These are phyloP conservation scores for Osmerus mordax DNA, from an alignment of 2,113 vertebrate genomes.

Conservation along the genomic window DNA sequence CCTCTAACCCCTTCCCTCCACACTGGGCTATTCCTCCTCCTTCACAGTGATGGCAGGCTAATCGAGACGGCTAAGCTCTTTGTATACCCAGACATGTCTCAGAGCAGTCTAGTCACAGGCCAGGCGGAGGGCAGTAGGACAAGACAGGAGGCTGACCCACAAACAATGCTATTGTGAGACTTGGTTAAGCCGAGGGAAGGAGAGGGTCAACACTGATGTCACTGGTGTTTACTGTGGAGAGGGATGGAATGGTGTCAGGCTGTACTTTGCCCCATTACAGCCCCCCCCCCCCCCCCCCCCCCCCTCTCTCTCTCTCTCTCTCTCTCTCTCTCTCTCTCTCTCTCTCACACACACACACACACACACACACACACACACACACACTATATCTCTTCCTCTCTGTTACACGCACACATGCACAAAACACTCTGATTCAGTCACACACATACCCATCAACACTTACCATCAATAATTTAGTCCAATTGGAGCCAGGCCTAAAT, in stretches of 20 bases:
- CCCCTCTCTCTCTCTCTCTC: background rate
- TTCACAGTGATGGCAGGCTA: background rate
- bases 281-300: background rate
- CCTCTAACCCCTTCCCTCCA: background rate
- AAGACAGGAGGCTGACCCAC: conserved; percentile 40
- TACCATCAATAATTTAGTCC: conserved; percentile 44
- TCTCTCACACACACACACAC: background rate
- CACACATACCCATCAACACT: conserved; percentile 9
- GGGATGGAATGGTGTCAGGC: conserved; percentile 40
- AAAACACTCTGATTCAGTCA: conserved; percentile 22
- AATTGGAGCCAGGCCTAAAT: conserved; percentile 27
- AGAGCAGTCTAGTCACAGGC: conserved; percentile 18
- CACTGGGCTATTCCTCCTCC: background rate
- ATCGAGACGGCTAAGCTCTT: conserved; percentile 6
- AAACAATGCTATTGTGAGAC: conserved; percentile 50
- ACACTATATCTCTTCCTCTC: background rate
- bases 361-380: background rate
- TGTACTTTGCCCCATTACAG: conserved; percentile 37
- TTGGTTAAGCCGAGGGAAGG: conserved; percentile 2
- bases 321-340: conserved; percentile 6
- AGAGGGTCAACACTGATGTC: conserved; percentile 58
- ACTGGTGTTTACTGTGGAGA: conserved; percentile 28
- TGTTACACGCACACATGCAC: conserved; percentile 12
- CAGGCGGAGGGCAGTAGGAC: conserved; percentile 49
- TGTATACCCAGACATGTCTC: conserved; percentile 37